These are phyloP conservation scores for Epiblema foenella DNA, from an alignment of 2,888 invertebrate species.

Conservation along the genomic window DNA sequence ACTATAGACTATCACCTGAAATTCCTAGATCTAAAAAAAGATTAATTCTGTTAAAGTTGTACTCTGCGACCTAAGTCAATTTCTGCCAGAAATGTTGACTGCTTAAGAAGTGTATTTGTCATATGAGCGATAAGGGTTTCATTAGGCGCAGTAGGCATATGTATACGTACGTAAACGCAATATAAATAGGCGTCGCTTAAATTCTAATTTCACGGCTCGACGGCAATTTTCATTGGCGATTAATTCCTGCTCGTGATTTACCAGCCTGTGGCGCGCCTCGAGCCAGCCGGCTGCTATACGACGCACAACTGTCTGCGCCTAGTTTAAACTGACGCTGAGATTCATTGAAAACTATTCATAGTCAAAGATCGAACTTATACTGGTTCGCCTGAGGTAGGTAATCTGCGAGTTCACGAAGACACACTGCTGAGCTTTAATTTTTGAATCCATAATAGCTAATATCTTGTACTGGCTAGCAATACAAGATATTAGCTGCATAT, in stretches of 20 bases:
- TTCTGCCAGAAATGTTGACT: not conserved
- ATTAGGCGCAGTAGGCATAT: conserved; percentile 33
- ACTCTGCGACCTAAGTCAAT: not conserved
- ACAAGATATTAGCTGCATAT: not conserved
- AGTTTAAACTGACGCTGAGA: not conserved
- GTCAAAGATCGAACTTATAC: conserved; percentile 4
- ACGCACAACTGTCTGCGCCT: not conserved
- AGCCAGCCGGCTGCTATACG: conserved; percentile 55
- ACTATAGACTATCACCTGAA: not conserved
- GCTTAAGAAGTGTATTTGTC: conserved; percentile 27
- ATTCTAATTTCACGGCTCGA: conserved; percentile 82
- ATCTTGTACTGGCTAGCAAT: not conserved
- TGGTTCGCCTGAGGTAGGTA: not conserved
- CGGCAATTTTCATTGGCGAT: conserved; percentile 80
- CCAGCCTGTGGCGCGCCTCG: conserved; percentile 58
- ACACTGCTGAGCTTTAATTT: too few species aligned
- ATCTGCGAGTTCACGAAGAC: not conserved
- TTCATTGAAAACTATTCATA: not conserved
- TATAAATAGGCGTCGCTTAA: conserved; percentile 74
- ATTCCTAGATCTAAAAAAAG: not conserved
- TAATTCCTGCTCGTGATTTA: conserved; percentile 76
- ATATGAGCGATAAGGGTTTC: conserved; percentile 37
- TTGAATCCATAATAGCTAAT: not conserved
- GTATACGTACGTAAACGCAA: conserved; percentile 55
- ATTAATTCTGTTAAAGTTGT: not conserved